Base-by-base conservation (phyloP, 2,113 vertebrate species). In the Burhinus oedicnemus region DNA sequence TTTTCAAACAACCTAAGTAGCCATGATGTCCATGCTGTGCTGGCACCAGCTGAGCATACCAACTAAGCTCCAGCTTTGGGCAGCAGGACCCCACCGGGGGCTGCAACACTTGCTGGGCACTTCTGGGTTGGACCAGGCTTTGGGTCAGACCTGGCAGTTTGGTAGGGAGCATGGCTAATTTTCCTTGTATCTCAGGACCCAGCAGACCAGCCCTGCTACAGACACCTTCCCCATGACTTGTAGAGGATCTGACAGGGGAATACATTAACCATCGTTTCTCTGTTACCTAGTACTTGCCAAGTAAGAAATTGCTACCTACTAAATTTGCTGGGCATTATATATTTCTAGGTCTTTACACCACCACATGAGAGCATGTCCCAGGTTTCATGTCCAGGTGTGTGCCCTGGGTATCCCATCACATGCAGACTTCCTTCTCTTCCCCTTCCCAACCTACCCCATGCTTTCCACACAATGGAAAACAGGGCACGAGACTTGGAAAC, bases 51-150 rank as follows among this genome's bases (percentile, higher is more conserved):
- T 78, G 15, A 82, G 12, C 27, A 7, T 19, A 11, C 4, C 1
- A 1, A 11, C 29, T 44, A n/a, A 91, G 5, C 13, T 49, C 54
- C 77, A 40, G 4, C 30, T 83, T 84, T 34, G 40, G 27, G 34
- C 38, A 36, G 18, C 1, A 2, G 34, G 36, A 44, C 19, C 9
- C 2, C 1, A 0, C 6, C 1, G 2, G 11, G 2, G 11, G 4
- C 8, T 25, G 8, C 21, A 75, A 69, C 38, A 54, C 12, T 70
- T 6, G 1, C 13, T 66, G 27, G 9, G 9, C 10, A 54, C 8
- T 51, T 57, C 15, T 3, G 2, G 12, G 8, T 11, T 64, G 54
- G 34, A 45, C 26, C 2, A 10, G 23, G 3, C 3, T 57, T 21
- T 66, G 26, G 18, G 15, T 44, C 45, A 57, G 47, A 55, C 21